phyloP scores from a whole-genome alignment of 2,797 vertebrate species.

The Melanitta fusca region DNA sequence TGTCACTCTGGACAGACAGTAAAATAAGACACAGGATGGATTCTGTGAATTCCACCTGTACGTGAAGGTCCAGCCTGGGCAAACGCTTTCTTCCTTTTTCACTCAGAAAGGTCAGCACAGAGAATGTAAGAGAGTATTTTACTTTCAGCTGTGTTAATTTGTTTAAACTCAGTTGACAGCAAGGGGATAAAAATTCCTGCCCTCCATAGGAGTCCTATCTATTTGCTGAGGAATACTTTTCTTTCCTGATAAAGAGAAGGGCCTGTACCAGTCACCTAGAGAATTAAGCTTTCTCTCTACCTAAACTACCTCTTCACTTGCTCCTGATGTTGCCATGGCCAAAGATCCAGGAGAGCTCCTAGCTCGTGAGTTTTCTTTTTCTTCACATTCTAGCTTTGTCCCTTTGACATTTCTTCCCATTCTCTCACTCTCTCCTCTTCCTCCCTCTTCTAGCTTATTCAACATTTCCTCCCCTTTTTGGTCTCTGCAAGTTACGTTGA shows the following conservation, averaged over 20 bases:
- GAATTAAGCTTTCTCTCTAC: neutral
- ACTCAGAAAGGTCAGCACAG: neutral
- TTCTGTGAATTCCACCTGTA: neutral
- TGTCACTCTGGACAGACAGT: neutral
- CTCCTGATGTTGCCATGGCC: neutral
- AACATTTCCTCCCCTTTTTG: neutral
- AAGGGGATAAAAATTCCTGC: neutral
- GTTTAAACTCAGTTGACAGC: neutral
- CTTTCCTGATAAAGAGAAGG: neutral
- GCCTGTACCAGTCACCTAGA: neutral
- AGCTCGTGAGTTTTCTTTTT: neutral
- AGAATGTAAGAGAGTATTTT: neutral
- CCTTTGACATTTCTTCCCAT: neutral
- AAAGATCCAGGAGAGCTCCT: neutral
- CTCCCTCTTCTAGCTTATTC: neutral
- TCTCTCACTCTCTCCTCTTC: neutral
- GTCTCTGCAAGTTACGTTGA: neutral
- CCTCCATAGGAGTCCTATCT: neutral
- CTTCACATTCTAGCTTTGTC: neutral
- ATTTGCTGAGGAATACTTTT: neutral
- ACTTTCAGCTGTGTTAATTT: fast-evolving
- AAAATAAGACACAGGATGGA: neutral
- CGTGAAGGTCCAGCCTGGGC: neutral
- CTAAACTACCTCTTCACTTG: neutral
- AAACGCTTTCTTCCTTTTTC: neutral